Conservation (phyloP, 2,113 vertebrate genomes). For the Corythornis vintsioides region DNA sequence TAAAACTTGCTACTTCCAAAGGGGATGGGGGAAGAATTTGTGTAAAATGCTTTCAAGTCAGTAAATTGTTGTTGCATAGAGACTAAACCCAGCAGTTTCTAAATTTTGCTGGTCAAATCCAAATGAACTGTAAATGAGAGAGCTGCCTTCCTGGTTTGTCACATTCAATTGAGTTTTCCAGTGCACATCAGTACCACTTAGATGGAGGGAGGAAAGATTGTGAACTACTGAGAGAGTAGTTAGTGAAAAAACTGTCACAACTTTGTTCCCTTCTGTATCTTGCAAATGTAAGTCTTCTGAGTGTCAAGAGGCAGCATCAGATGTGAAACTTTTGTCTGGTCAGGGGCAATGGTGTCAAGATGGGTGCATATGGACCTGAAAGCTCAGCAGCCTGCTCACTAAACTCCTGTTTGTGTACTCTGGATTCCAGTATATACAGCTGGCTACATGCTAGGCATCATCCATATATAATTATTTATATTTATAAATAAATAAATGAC, state of each 20-base stretch:
- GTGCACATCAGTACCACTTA: not conserved
- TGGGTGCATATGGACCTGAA: not conserved
- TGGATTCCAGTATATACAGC: too few species aligned
- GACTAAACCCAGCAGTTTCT: not conserved
- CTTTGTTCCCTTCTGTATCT: not conserved
- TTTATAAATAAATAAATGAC: too few species aligned
- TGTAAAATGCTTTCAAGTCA: not conserved
- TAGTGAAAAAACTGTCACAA: not conserved
- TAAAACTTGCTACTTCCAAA: not conserved
- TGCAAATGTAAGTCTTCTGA: not conserved
- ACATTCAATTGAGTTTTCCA: not conserved
- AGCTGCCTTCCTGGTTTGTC: not conserved
- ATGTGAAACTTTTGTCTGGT: not conserved
- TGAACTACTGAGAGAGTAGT: not conserved
- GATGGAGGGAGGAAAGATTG: not conserved
- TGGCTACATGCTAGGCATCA: not conserved
- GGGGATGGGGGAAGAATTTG: not conserved
- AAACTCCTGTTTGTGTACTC: not conserved
- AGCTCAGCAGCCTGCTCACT: not conserved
- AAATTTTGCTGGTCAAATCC: not conserved
- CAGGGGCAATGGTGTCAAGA: not conserved
- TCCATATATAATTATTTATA: too few species aligned
- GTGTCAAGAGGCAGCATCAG: not conserved
- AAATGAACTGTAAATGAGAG: not conserved
- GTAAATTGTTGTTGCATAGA: not conserved